A percentile compares a stretch with the other conserved stretches of the same genome.
phyloP scores from a whole-genome alignment of 2,888 invertebrate species.

The Plagodis dolabraria region DNA sequence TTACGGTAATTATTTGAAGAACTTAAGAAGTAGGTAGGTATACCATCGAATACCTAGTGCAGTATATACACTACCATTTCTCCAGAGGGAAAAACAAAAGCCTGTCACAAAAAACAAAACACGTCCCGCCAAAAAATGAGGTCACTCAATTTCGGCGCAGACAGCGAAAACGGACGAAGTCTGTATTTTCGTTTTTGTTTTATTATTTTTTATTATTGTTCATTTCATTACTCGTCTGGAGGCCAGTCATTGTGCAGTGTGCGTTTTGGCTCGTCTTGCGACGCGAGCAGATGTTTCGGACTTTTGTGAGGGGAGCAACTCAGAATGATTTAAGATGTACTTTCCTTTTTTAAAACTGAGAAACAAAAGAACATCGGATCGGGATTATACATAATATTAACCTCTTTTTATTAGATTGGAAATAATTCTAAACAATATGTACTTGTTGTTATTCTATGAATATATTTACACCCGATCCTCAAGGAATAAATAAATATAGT shows the following conservation, averaged over 20 bases:
- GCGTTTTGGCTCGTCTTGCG: slow-evolving; percentile 45
- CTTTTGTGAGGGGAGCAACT: slow-evolving; percentile 12
- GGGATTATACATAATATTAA: no score
- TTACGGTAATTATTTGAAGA: no score
- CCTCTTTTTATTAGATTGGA: no score
- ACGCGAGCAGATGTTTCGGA: slow-evolving; percentile 60
- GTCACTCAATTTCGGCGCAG: slow-evolving; percentile 64
- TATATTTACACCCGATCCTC: no score
- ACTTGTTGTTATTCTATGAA: no score
- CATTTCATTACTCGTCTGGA: slow-evolving; percentile 66
- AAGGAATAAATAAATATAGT: no score
- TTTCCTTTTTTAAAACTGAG: slow-evolving; percentile 6
- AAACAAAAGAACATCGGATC: background rate
- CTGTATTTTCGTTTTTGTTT: slow-evolving; percentile 35
- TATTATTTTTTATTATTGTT: slow-evolving; percentile 34
- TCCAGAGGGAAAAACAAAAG: slow-evolving; percentile 26
- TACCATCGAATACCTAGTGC: background rate
- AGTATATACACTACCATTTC: slow-evolving; percentile 6
- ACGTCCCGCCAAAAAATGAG: slow-evolving; percentile 54
- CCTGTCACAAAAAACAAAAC: slow-evolving; percentile 34
- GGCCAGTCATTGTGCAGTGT: slow-evolving; percentile 55
- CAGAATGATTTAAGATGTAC: slow-evolving; percentile 12
- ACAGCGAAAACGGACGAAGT: slow-evolving; percentile 31
- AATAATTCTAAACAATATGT: no score
- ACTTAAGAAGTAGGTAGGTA: background rate